These are phyloP conservation scores for Mycteria americana DNA, from an alignment of 2,797 vertebrate species.

Conservation along the genomic window DNA sequence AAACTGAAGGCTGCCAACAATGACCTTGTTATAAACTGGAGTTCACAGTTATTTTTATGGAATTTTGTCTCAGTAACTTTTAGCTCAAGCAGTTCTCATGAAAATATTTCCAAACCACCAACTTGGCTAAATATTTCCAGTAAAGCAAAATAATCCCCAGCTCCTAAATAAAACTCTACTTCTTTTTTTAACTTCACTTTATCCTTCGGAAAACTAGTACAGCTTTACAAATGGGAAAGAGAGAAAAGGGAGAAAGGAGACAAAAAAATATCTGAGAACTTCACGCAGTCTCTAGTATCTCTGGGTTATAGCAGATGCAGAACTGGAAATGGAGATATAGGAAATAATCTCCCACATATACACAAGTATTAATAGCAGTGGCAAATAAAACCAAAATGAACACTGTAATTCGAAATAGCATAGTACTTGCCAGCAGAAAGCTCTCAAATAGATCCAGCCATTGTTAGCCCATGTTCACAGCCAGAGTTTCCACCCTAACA, in stretches of 20 bases:
- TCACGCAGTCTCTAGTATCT: neutral
- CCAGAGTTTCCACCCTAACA: neutral
- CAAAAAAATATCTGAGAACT: neutral
- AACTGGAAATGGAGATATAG: neutral
- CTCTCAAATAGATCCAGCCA: neutral
- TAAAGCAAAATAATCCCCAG: conserved; percentile 34
- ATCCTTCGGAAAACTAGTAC: neutral
- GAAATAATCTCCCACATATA: neutral
- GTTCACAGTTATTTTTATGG: conserved; percentile 67
- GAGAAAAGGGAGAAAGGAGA: neutral
- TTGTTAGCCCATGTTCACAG: neutral
- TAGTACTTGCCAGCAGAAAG: neutral
- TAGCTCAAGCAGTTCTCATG: conserved; percentile 60
- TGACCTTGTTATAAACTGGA: conserved; percentile 53
- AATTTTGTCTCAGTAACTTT: conserved; percentile 68
- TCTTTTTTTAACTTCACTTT: conserved; percentile 28
- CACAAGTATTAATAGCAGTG: neutral
- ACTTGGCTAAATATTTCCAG: conserved; percentile 64
- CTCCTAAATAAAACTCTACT: conserved; percentile 36
- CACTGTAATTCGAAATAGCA: neutral
- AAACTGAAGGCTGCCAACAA: conserved; percentile 44
- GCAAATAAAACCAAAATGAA: neutral
- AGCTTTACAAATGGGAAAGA: neutral
- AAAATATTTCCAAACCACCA: conserved; percentile 68
- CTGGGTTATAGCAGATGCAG: neutral